Percentiles rank a stretch among this genome's conserved stretches.
Evolutionary conservation across 1,140 invertebrate species (phyloP).

Genomic region (Polypedilum vanderplanki): DNA sequence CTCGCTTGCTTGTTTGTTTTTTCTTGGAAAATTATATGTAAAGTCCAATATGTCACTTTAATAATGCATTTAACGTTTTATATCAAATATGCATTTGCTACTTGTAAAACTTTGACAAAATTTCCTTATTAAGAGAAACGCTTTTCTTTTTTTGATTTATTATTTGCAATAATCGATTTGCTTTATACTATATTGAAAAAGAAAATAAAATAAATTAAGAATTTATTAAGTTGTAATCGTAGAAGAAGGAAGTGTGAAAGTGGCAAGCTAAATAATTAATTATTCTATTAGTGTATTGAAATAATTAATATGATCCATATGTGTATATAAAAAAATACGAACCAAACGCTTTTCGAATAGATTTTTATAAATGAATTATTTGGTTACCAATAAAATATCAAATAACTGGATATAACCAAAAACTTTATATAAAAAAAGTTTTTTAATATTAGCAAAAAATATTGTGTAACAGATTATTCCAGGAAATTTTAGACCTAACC

Average conservation of each 20-base stretch:
- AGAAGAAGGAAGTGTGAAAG: not conserved
- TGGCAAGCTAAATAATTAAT: not conserved
- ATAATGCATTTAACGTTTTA: too few species aligned
- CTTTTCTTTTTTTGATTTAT: not conserved
- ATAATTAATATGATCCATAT: constrained; percentile 10
- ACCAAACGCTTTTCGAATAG: too few species aligned
- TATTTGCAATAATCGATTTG: not conserved
- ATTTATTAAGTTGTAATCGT: not conserved
- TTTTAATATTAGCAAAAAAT: too few species aligned
- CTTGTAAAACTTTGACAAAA: not conserved
- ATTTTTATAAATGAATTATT: too few species aligned
- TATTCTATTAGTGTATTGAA: not conserved
- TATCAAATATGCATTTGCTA: too few species aligned
- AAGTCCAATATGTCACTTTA: not conserved
- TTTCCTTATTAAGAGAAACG: not conserved
- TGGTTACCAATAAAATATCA: too few species aligned
- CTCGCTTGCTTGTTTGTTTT: not conserved
- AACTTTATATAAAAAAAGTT: too few species aligned
- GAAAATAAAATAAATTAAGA: not conserved
- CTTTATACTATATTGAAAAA: not conserved
- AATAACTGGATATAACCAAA: too few species aligned
- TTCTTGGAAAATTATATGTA: constrained; percentile 9
- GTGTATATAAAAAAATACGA: not conserved
- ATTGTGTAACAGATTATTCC: too few species aligned
- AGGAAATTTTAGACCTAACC: too few species aligned